Conservation (phyloP, 2,797 vertebrate genomes). For the Prionace glauca region DNA sequence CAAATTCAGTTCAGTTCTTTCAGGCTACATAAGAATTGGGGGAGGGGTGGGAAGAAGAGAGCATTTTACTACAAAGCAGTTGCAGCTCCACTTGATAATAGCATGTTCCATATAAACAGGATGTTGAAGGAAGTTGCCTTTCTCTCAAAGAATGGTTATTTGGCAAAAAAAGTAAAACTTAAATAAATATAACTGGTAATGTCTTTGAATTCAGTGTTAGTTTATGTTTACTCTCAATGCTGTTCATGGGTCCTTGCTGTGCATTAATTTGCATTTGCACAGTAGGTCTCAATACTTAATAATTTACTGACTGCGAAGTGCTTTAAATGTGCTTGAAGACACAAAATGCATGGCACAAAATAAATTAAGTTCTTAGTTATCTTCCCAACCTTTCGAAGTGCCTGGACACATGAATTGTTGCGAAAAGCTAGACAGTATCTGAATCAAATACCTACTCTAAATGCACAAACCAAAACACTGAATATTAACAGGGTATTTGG, state of each 20-base stretch:
- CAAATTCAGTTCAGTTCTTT: not conserved
- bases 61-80: not conserved
- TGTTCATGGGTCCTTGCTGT: not conserved
- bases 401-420: not conserved
- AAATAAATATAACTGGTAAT: not conserved
- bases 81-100: not conserved
- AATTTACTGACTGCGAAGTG: not conserved
- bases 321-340: not conserved
- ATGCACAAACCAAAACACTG: not conserved
- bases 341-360: not conserved
- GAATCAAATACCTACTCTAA: not conserved
- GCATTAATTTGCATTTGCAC: not conserved
- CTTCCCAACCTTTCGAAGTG: not conserved
- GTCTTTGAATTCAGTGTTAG: not conserved
- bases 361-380: not conserved
- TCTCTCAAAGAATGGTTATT: not conserved
- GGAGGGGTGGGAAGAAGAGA: not conserved
- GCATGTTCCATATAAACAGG: not conserved
- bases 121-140: not conserved
- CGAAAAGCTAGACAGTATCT: not conserved
- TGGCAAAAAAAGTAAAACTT: conserved; percentile 2
- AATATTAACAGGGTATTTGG: not conserved
- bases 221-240: not conserved
- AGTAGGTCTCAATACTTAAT: not conserved
- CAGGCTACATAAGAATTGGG: not conserved